Evolutionary conservation across 2,113 vertebrate genomes (phyloP).

Genomic region (Elachura formosa): DNA sequence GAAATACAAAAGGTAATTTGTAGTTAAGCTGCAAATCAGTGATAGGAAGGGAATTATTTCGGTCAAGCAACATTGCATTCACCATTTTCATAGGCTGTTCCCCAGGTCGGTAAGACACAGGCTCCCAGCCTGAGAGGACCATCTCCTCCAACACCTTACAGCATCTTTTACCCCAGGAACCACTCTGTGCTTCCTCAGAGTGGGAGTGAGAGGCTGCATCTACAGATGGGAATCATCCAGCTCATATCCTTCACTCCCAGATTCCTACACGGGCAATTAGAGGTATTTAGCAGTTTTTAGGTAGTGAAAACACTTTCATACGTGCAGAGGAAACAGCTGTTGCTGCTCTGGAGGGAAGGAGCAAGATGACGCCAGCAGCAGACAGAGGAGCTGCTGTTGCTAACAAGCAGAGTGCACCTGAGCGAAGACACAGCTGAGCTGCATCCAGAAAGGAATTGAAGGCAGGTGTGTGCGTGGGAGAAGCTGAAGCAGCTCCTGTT

Average conservation of each 20-base stretch:
- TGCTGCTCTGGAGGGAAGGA: not conserved
- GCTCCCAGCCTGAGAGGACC: fast-evolving
- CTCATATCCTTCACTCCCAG: not conserved
- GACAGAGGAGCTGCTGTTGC: not conserved
- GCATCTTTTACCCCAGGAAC: not conserved
- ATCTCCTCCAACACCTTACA: not conserved
- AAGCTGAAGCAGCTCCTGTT: not conserved
- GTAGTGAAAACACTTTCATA: not conserved
- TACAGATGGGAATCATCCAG: not conserved
- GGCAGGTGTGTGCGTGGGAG: not conserved
- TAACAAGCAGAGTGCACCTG: not conserved
- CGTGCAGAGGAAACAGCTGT: not conserved
- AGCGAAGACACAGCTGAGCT: not conserved
- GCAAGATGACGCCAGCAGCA: not conserved
- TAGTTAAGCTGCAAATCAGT: not conserved
- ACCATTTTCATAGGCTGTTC: not conserved
- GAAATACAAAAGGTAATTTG: not conserved
- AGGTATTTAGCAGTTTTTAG: not conserved
- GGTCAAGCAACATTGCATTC: not conserved
- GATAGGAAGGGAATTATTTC: not conserved
- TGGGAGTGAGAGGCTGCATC: not conserved
- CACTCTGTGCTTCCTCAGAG: not conserved
- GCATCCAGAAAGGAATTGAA: not conserved
- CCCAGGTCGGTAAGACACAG: not conserved
- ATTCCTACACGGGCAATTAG: not conserved